Conservation (phyloP, 2,797 vertebrate genomes). For the Labeo calbasu region DNA sequence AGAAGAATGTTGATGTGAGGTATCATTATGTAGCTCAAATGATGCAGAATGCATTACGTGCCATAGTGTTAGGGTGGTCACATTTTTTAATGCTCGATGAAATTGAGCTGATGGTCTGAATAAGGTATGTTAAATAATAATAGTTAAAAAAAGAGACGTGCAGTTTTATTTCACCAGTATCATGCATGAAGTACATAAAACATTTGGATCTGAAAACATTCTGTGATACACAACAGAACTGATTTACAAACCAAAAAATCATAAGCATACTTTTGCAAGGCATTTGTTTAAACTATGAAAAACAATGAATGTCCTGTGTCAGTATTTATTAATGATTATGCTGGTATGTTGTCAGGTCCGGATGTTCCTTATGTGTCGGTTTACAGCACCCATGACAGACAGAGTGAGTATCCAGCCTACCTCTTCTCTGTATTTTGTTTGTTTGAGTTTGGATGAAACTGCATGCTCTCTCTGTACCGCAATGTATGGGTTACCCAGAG, state of each 20-base stretch:
- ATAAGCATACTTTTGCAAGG: neutral
- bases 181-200: neutral
- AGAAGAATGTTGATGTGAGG: neutral
- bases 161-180: neutral
- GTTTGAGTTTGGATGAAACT: neutral
- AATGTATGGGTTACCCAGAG: neutral
- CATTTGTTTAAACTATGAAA: neutral
- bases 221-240: neutral
- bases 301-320: neutral
- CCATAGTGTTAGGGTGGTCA: neutral
- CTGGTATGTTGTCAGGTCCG: constrained; percentile 66
- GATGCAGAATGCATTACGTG: neutral
- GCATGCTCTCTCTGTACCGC: neutral
- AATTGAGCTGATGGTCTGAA: too few relatives aligned
- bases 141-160: neutral
- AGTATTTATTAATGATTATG: neutral
- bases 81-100: neutral
- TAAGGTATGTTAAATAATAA: too few relatives aligned
- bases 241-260: neutral
- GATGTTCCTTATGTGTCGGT: constrained; percentile 75
- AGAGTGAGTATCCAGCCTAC: constrained; percentile 73
- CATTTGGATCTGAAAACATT: neutral
- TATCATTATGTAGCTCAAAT: neutral
- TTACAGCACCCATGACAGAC: constrained; percentile 73
- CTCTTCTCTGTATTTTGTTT: neutral